Conservation (phyloP, 1,140 invertebrate species). For the Prorops nasuta region DNA sequence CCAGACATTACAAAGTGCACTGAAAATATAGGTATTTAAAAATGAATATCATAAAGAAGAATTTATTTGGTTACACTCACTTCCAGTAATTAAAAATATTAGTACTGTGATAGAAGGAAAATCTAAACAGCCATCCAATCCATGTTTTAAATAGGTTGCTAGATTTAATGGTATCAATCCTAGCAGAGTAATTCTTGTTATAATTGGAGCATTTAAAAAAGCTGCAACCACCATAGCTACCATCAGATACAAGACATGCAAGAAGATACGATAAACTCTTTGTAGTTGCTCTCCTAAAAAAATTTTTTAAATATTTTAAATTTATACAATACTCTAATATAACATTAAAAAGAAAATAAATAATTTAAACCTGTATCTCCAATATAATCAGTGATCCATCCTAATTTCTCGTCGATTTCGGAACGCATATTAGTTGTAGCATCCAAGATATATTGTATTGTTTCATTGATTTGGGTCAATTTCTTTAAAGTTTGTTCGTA, state of each 20-base stretch:
- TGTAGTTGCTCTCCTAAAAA: slow-evolving; percentile 44
- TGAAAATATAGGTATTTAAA: slow-evolving; percentile 16
- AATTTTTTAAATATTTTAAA: slow-evolving; percentile 4
- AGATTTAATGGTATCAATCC: slow-evolving; percentile 48
- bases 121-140: slow-evolving; percentile 41
- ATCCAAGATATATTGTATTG: slow-evolving; percentile 58
- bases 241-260: slow-evolving; percentile 44
- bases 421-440: slow-evolving; percentile 56
- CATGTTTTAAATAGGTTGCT: slow-evolving; percentile 44
- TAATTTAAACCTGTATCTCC: slow-evolving; percentile 56
- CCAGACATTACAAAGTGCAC: slow-evolving; percentile 44
- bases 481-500: slow-evolving; percentile 62
- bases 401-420: slow-evolving; percentile 58
- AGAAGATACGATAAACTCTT: slow-evolving; percentile 32
- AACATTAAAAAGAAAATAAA: not conserved
- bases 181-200: slow-evolving; percentile 43
- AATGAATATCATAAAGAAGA: slow-evolving; percentile 1
- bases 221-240: slow-evolving; percentile 46
- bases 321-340: slow-evolving; percentile 1
- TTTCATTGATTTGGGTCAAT: slow-evolving; percentile 62
- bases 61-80: slow-evolving; percentile 33
- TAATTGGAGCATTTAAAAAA: slow-evolving; percentile 45
- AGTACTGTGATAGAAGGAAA: slow-evolving; percentile 45
- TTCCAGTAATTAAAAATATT: slow-evolving; percentile 45
- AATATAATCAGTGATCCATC: slow-evolving; percentile 60